Conservation (phyloP, 2,888 invertebrate genomes). For the Eurytoma californica region DNA sequence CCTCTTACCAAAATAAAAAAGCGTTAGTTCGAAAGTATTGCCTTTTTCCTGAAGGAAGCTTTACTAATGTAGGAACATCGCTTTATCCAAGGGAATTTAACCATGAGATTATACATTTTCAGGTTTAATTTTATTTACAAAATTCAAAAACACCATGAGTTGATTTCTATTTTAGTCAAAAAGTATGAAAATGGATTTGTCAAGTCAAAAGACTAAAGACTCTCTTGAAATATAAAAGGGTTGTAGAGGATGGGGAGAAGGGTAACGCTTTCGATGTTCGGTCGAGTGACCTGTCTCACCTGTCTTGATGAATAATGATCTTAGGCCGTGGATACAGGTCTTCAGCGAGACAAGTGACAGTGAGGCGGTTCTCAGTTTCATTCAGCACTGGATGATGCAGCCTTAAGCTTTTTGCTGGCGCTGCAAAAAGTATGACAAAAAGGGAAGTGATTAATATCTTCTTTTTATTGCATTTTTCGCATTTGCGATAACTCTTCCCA, state of each 20-base stretch:
- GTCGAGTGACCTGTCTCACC: conserved; percentile 59
- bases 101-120: no score
- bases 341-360: conserved; percentile 66
- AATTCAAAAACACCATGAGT: neutral
- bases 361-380: conserved; percentile 62
- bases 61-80: no score
- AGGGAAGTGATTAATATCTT: conserved; percentile 21
- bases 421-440: conserved; percentile 57
- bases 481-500: no score
- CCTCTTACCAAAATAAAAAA: no score
- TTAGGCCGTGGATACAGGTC: conserved; percentile 67
- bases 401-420: conserved; percentile 64
- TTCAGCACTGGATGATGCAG: conserved; percentile 63
- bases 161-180: neutral
- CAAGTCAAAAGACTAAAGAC: conserved; percentile 3
- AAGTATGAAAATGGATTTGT: conserved; percentile 16
- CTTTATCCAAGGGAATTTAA: no score
- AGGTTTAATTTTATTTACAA: no score
- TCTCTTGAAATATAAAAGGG: conserved; percentile 29
- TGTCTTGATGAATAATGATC: conserved; percentile 65
- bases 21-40: no score
- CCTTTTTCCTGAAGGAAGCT: no score
- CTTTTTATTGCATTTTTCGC: neutral
- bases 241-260: conserved; percentile 30
- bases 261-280: neutral